A percentile compares a stretch with the other conserved stretches of the same genome.
phyloP scores from a whole-genome alignment of 2,797 vertebrate genomes.

The Galago senegalensis region DNA sequence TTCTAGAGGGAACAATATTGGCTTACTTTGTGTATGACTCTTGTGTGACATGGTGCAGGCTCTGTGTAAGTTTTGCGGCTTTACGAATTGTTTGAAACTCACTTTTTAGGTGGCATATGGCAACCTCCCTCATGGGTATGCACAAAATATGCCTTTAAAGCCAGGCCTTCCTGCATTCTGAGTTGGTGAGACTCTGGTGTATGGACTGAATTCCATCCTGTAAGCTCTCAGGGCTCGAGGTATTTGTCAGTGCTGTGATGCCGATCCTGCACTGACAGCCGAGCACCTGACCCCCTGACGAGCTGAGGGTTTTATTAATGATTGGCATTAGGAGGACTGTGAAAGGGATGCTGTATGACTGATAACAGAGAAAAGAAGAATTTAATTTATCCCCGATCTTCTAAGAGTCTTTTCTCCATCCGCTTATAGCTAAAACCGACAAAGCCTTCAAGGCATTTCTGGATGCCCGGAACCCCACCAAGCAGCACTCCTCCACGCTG shows the following conservation, averaged over 20 bases:
- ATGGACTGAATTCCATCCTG: not conserved
- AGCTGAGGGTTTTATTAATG: not conserved
- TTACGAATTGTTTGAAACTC: not conserved
- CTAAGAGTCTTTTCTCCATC: not conserved
- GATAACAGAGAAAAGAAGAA: too few relatives aligned
- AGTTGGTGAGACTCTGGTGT: rapidly evolving
- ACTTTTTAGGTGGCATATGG: not conserved
- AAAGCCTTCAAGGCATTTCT: conserved; percentile 97
- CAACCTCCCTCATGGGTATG: rapidly evolving
- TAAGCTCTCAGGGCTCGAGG: not conserved
- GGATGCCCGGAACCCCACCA: conserved; percentile 96
- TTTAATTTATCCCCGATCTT: not conserved
- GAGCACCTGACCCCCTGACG: not conserved
- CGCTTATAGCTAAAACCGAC: conserved; percentile 94
- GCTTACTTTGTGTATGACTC: not conserved
- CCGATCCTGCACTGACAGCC: not conserved
- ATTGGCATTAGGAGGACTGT: not conserved
- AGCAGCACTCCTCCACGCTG: conserved; percentile 98
- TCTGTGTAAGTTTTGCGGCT: not conserved
- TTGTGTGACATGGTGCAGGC: rapidly evolving
- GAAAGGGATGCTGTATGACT: not conserved
- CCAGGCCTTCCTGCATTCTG: not conserved
- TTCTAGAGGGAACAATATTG: not conserved
- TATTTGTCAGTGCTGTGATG: not conserved
- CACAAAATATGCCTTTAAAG: not conserved